Evolutionary conservation across 2,113 vertebrate genomes (phyloP).

Genomic region (Cygnus buccinator): DNA sequence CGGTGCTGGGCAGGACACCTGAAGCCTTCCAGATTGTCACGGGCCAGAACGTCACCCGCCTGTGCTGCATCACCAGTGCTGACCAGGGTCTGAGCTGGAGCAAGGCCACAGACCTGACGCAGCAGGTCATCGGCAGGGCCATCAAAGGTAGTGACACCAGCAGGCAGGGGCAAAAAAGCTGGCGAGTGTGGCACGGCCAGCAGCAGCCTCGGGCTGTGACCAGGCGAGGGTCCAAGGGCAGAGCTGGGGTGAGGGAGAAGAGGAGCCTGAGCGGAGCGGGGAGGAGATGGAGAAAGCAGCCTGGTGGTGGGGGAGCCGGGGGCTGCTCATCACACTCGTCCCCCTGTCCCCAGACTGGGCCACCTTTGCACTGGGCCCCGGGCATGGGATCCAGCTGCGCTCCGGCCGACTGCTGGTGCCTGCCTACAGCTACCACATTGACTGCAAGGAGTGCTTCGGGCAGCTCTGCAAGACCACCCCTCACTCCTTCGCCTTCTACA

Average conservation of each 20-base stretch:
- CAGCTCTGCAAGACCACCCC: conserved; percentile 88
- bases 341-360: conserved; percentile 85
- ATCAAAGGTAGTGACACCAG: conserved; percentile 69
- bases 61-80: conserved; percentile 87
- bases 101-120: conserved; percentile 84
- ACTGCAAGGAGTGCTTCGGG: conserved; percentile 89
- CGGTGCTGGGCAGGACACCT: conserved; percentile 82
- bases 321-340: background rate
- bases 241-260: background rate
- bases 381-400: conserved; percentile 91
- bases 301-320: too few species aligned
- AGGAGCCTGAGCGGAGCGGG: background rate
- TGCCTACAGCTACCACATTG: conserved; percentile 91
- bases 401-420: conserved; percentile 91
- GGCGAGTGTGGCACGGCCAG: accelerated
- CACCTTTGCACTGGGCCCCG: conserved; percentile 91
- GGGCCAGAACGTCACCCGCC: conserved; percentile 87
- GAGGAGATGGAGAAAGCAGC: too few species aligned
- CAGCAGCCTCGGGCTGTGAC: background rate
- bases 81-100: conserved; percentile 90
- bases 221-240: background rate
- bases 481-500: conserved; percentile 90
- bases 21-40: conserved; percentile 90
- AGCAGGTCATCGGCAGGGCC: conserved; percentile 80
- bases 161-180: background rate